phyloP scores from a whole-genome alignment of 2,888 invertebrate genomes.

The Lithophane socia region DNA sequence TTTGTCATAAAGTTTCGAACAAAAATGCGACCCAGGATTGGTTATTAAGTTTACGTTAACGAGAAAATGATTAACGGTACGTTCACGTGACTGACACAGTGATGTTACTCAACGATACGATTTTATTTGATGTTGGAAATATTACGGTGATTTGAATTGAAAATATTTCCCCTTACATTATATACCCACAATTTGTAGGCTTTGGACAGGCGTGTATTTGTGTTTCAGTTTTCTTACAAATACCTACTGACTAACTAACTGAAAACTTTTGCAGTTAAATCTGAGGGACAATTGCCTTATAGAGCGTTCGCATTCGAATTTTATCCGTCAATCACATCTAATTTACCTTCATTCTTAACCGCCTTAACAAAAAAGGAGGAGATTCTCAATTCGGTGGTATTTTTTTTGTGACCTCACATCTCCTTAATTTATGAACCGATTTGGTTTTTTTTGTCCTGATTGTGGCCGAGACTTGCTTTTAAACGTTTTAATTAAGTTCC shows the following conservation, averaged over 20 bases:
- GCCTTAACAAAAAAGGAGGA: too few species aligned
- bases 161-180: background rate
- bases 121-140: constrained; percentile 21
- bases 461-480: too few species aligned
- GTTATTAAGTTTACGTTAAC: constrained; percentile 25
- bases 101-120: constrained; percentile 25
- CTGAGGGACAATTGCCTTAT: too few species aligned
- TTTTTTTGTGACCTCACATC: too few species aligned
- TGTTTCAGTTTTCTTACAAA: background rate
- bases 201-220: background rate
- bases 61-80: constrained; percentile 43
- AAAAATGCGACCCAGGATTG: constrained; percentile 11
- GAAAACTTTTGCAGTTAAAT: background rate
- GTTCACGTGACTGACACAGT: constrained; percentile 45
- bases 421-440: too few species aligned
- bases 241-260: background rate
- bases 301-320: too few species aligned
- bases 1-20: constrained; percentile 5
- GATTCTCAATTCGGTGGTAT: too few species aligned
- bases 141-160: constrained; percentile 26
- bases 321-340: too few species aligned
- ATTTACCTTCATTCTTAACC: too few species aligned
- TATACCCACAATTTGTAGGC: background rate
- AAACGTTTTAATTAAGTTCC: too few species aligned
- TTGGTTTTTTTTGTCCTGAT: too few species aligned